Percentiles rank a stretch among this genome's conserved stretches.
phyloP scores from a whole-genome alignment of 1,140 invertebrate genomes.

The Neotoxoptera formosana region DNA sequence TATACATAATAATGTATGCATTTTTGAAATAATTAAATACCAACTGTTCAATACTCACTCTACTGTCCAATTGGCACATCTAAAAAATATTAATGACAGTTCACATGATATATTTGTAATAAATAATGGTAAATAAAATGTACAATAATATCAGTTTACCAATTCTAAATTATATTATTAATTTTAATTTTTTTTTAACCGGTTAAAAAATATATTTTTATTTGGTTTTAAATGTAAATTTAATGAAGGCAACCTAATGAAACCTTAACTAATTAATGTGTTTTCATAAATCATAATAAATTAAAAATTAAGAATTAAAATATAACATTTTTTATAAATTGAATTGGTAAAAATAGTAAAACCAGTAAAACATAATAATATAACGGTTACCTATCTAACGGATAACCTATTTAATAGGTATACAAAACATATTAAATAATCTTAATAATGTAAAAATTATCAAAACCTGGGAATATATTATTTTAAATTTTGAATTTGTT shows the following conservation, averaged over 20 bases:
- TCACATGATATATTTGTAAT: not conserved
- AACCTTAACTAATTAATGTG: not conserved
- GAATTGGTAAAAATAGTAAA: not conserved
- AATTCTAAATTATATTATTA: not conserved
- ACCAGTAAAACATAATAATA: too few relatives aligned
- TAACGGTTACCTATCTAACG: too few relatives aligned
- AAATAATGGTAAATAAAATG: not conserved
- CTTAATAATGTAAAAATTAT: too few relatives aligned
- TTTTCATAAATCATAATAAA: not conserved
- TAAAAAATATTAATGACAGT: slow-evolving; percentile 25
- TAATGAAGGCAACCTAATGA: not conserved
- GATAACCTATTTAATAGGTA: too few relatives aligned
- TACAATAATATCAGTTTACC: not conserved
- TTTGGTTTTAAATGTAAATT: not conserved
- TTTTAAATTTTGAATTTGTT: too few relatives aligned
- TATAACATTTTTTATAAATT: not conserved
- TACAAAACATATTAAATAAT: too few relatives aligned
- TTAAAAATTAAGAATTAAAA: too few relatives aligned
- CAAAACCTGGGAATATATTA: too few relatives aligned
- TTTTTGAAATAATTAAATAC: not conserved
- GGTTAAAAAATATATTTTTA: not conserved
- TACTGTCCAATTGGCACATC: slow-evolving; percentile 52
- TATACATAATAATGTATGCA: not conserved
- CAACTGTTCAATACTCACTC: slow-evolving; percentile 35
- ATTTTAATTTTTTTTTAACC: not conserved